Evolutionary conservation across 2,797 vertebrate species (phyloP).

Genomic region (Labeo calbasu): DNA sequence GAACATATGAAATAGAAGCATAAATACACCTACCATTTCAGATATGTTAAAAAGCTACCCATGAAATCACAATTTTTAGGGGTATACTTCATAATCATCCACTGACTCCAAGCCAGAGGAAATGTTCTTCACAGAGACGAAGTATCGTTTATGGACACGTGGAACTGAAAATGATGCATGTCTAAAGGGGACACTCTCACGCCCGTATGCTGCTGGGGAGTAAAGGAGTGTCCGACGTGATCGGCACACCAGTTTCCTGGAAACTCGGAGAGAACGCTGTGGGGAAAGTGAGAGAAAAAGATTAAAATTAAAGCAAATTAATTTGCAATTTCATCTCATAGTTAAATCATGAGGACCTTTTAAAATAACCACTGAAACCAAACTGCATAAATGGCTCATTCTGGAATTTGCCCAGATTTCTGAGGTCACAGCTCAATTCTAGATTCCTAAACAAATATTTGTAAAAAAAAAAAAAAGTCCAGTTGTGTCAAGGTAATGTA

Average conservation of each 20-base stretch:
- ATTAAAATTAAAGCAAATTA: background rate
- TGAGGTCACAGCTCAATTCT: background rate
- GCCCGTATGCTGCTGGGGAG: conserved; percentile 37
- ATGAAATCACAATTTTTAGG: conserved; percentile 17
- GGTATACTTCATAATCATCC: background rate
- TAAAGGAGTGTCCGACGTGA: conserved; percentile 52
- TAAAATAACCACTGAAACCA: background rate
- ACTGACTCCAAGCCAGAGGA: background rate
- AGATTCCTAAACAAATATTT: background rate
- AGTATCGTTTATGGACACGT: background rate
- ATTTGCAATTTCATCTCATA: background rate
- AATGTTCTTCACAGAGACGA: background rate
- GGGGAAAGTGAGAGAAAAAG: background rate
- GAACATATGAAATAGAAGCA: conserved; percentile 1
- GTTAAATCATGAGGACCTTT: background rate
- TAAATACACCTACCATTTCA: conserved; percentile 2
- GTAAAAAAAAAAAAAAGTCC: background rate
- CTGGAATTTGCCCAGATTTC: background rate
- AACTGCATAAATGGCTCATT: background rate
- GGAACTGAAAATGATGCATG: background rate
- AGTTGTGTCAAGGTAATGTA: background rate
- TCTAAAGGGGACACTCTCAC: conserved; percentile 16
- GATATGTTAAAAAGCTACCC: background rate
- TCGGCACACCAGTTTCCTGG: conserved; percentile 32
- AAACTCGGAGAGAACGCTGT: conserved; percentile 45